Conservation (phyloP, 1,140 invertebrate species). For the Pseudomyrmex cubaensis region DNA sequence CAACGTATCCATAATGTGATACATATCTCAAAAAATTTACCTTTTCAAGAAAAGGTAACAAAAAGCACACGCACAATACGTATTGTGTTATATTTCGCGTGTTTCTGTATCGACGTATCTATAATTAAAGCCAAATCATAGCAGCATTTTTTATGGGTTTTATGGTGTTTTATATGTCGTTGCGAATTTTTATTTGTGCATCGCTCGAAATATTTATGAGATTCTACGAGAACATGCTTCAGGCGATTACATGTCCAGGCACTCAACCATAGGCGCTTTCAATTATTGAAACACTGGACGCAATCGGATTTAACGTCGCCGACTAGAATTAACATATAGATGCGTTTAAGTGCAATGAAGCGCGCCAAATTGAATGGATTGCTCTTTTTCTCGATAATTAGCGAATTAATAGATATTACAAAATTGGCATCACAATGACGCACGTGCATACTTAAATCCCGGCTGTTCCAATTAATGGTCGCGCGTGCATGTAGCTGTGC, state of each 20-base stretch:
- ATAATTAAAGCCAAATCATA: background rate
- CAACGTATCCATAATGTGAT: too few species aligned
- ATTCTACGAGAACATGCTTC: background rate
- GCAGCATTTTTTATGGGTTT: background rate
- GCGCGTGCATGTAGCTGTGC: background rate
- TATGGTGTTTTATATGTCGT: background rate
- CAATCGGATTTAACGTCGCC: conserved; percentile 33
- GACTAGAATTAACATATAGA: conserved; percentile 28
- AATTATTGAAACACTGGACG: conserved; percentile 7
- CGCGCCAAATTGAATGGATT: background rate
- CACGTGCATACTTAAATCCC: conserved; percentile 19
- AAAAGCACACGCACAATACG: too few species aligned
- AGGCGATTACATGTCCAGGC: background rate
- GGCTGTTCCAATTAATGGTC: conserved; percentile 26
- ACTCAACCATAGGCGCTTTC: background rate
- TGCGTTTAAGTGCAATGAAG: conserved; percentile 8
- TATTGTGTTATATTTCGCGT: too few species aligned
- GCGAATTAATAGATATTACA: conserved; percentile 7
- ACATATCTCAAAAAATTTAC: too few species aligned
- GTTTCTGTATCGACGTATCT: background rate
- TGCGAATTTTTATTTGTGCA: background rate
- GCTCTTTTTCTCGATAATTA: conserved; percentile 7
- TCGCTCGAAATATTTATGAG: conserved; percentile 1
- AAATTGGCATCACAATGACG: conserved; percentile 27
- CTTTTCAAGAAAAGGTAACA: too few species aligned